Conservation (phyloP, 2,797 vertebrate genomes). For the Tokudaia muenninki region DNA sequence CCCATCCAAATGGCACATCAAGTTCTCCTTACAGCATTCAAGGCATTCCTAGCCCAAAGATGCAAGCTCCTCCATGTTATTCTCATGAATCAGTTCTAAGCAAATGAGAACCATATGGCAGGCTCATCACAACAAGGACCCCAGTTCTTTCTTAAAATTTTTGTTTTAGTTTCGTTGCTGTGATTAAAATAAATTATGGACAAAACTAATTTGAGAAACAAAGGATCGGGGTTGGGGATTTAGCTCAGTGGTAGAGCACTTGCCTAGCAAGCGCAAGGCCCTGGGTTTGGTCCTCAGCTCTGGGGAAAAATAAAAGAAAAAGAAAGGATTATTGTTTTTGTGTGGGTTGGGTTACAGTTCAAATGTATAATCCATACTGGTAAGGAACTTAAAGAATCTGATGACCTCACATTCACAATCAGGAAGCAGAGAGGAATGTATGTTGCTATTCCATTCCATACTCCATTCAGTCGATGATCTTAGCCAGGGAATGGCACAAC, state of each 20-base stretch:
- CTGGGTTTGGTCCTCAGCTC: no score
- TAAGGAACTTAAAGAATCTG: no score
- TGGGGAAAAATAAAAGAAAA: background rate
- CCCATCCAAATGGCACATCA: background rate
- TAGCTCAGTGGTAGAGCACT: no score
- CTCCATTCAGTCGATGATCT: background rate
- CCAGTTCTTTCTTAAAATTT: background rate
- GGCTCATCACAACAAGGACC: background rate
- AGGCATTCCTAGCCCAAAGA: background rate
- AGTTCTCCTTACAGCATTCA: background rate
- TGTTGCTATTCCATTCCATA: background rate
- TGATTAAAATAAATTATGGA: background rate
- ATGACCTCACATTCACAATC: background rate
- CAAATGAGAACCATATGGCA: background rate
- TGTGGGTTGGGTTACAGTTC: background rate
- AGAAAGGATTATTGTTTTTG: background rate
- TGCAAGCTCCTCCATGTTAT: background rate
- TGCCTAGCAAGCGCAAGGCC: no score
- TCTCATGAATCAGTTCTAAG: background rate
- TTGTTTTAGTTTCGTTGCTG: background rate
- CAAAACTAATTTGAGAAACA: background rate
- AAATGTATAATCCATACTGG: background rate
- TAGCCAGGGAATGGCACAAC: background rate
- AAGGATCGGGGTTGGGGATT: background rate
- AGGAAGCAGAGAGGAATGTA: background rate